A percentile compares a stretch with the other conserved stretches of the same genome.
phyloP scores from a whole-genome alignment of 2,888 invertebrate species.

The Stenolophus ochropezus region DNA sequence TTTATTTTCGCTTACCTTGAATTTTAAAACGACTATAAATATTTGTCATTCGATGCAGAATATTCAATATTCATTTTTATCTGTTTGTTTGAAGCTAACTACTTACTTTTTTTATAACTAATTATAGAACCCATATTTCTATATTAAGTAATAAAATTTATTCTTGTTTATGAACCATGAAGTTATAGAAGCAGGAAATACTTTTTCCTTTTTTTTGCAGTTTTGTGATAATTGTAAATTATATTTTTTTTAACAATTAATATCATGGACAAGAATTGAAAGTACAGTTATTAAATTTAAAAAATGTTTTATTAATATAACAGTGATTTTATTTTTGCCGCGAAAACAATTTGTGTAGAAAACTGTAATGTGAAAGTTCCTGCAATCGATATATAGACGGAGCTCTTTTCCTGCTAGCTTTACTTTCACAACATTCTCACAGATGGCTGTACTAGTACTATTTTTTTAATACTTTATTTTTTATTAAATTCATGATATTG shows the following conservation, averaged over 20 bases:
- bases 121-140: no score
- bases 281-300: not conserved
- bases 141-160: no score
- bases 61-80: not conserved
- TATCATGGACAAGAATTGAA: no score
- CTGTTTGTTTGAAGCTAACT: not conserved
- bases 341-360: not conserved
- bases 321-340: not conserved
- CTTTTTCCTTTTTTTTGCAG: no score
- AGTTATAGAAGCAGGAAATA: no score
- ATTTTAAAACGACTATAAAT: constrained; percentile 44
- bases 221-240: no score
- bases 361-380: constrained; percentile 4
- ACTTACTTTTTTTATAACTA: constrained; percentile 5
- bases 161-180: no score
- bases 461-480: not conserved
- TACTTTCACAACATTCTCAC: not conserved
- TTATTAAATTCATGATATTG: not conserved
- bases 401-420: not conserved
- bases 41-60: constrained; percentile 23
- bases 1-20: constrained; percentile 52
- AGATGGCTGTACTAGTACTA: not conserved
- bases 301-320: no score
- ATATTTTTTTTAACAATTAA: no score
- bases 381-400: not conserved